Evolutionary conservation across 2,797 vertebrate species (phyloP), one percentile per base, ranked within the genome.

Genomic region (Enteromius trimaculatus): DNA sequence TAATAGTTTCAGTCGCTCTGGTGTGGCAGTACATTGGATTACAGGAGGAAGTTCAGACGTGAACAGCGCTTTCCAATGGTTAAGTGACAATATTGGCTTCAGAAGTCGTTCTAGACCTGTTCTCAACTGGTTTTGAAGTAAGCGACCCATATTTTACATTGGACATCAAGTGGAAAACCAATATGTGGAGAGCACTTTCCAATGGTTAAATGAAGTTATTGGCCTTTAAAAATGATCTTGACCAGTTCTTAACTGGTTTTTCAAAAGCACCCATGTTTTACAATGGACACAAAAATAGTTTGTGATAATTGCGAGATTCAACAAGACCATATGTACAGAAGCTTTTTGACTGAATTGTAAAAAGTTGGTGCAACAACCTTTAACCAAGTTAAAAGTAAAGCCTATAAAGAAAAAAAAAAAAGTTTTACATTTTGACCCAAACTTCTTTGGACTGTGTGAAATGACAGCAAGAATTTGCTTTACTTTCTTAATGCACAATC

Each of bases 1-100:
- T 69, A 77, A 80, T 68, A 37, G 64, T 51, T 84, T 79, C 31
- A 37, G 3, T 77, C 17, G 62, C 58, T 79, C 68, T 79, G 34
- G 42, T 77, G 77, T 86, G 74, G 74, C 8, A 10, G 23, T 62
- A 23, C 8, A 79, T 71, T 82, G 55, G 49, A 82, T 79, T 64
- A 81, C 11, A 82, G 68, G n/a, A 49, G 64, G 58, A 49, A 19
- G 74, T 76, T 81, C 37, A 23, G 51, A 47, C 55, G 74, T 31
- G 31, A 14, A 69, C 51, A 79, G 62, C 2, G 34, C 23, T 60
- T 34, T 76, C 17, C 72, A 77, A 74, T 74, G 29, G n/a, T 17
- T 37, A 55, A 79, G 70, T 58, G 0, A 82, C 74, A 72, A 79
- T 80, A 79, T 11, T n/a, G 55, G 58, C 17, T 51, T 49, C 72